phyloP scores from a whole-genome alignment of 2,113 vertebrate genomes.

The Gallinago jamesoni region DNA sequence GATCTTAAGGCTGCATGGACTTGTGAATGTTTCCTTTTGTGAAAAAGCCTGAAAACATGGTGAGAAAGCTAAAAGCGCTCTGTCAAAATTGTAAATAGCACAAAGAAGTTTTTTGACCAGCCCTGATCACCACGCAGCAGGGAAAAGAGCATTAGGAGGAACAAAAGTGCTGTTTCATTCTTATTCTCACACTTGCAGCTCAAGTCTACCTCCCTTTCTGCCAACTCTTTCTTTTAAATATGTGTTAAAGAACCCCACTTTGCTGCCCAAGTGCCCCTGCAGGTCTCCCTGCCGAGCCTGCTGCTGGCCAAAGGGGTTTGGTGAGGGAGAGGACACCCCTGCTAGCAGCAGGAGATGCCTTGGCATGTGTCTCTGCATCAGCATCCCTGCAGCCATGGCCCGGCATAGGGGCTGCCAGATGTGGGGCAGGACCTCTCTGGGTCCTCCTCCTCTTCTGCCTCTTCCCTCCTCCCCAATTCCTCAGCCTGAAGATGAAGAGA shows the following conservation, averaged over 20 bases:
- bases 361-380: not conserved
- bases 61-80: not conserved
- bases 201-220: not conserved
- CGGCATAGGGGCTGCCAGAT: not conserved
- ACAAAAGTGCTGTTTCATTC: not conserved
- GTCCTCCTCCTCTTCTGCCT: not conserved
- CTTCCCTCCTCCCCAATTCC: not conserved
- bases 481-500: not conserved
- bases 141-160: constrained; percentile 6
- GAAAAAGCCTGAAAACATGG: not conserved
- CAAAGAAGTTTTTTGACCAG: not conserved
- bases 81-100: not conserved
- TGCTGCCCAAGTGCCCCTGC: not conserved
- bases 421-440: not conserved
- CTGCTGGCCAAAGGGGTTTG: not conserved
- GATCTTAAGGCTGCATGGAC: not conserved
- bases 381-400: not conserved
- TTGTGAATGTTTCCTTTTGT: not conserved
- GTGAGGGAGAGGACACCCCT: not conserved
- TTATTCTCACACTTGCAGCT: not conserved
- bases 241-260: not conserved
- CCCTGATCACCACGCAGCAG: not conserved
- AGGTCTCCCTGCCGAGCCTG: not conserved
- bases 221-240: constrained; percentile 46
- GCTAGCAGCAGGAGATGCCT: accelerated